Conservation (phyloP, 2,797 vertebrate genomes). For the Sebastes trivittatus region DNA sequence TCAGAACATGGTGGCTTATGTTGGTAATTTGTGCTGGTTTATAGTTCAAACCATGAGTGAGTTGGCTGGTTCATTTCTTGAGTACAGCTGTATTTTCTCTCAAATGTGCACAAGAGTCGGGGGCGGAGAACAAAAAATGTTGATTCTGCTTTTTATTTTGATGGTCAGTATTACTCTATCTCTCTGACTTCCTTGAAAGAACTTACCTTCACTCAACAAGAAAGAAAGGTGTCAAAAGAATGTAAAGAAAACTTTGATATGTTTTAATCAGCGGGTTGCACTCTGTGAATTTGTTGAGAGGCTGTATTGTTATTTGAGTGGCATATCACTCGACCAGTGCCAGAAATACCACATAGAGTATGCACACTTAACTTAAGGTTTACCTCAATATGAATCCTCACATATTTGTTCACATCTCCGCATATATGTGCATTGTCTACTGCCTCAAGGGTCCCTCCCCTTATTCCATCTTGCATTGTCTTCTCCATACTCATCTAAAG, state of each 20-base stretch:
- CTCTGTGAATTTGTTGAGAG: background rate
- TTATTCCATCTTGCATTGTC: constrained; percentile 9
- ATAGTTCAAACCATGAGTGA: too few relatives aligned
- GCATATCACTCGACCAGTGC: background rate
- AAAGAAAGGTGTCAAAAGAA: constrained; percentile 15
- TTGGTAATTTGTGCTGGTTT: too few relatives aligned
- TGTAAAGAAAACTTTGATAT: background rate
- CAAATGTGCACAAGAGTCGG: too few relatives aligned
- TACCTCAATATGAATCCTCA: background rate
- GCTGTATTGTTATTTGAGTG: constrained; percentile 17
- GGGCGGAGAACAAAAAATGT: too few relatives aligned
- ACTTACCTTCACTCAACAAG: background rate
- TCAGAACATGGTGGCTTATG: too few relatives aligned
- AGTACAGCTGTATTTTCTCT: too few relatives aligned
- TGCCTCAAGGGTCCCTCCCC: background rate
- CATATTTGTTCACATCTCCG: background rate
- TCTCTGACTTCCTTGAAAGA: constrained; percentile 15
- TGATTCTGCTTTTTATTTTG: too few relatives aligned
- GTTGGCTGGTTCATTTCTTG: too few relatives aligned
- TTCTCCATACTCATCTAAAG: background rate
- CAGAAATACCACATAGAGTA: constrained; percentile 2
- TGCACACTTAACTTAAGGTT: background rate
- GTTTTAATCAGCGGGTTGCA: background rate
- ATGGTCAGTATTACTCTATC: background rate
- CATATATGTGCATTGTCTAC: background rate